Base-by-base conservation (phyloP, 2,797 vertebrate genomes). In the Lagorchestes hirsutus region DNA sequence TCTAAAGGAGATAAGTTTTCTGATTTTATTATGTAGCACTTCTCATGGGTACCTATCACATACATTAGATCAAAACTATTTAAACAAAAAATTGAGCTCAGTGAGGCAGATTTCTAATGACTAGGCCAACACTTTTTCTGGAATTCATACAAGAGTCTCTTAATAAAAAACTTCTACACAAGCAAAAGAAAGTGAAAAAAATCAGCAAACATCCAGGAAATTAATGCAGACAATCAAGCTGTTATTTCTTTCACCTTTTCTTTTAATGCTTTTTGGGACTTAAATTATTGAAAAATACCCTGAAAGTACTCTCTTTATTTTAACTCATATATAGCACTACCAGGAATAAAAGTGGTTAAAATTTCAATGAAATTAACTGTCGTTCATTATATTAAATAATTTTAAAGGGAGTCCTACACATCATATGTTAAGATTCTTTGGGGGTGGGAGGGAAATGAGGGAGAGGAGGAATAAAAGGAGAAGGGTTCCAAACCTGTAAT, bases 11-110 rank as follows among this genome's bases (percentile, higher is more conserved):
- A 46, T 50, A 87, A 87, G 27, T 50, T 87, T 87, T 87, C 5
- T n/a, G 22, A 93, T 28, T 96, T 6, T 91, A 62, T 67, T 82
- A 55, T 28, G 54, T 46, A 93, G 55, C 62, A 54, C 2, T 91
- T n/a, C 22, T 18, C 34, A 92, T 91, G 90, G 1, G 46, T 91
- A 82, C 90, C 58, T 95, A 93, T 31, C 24, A n/a, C 50, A 11
- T 29, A 91, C n/a, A 93, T 54, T 92, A 97, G 54, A 94, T 74
- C 40, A 94, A 96, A 96, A 90, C 54, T 91, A 96, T 90, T 95
- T 52, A 95, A 92, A 93, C 54, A 54, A 92, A 91, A 93, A 96
- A 92, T 5, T 16, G 50, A 93, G 13, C 24, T 82, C 58, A 95
- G 8, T 27, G 93, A 74, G 12, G 91, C 9, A 97, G 58, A 96